Conservation (phyloP, 1,140 invertebrate genomes). For the Drosophila orena region DNA sequence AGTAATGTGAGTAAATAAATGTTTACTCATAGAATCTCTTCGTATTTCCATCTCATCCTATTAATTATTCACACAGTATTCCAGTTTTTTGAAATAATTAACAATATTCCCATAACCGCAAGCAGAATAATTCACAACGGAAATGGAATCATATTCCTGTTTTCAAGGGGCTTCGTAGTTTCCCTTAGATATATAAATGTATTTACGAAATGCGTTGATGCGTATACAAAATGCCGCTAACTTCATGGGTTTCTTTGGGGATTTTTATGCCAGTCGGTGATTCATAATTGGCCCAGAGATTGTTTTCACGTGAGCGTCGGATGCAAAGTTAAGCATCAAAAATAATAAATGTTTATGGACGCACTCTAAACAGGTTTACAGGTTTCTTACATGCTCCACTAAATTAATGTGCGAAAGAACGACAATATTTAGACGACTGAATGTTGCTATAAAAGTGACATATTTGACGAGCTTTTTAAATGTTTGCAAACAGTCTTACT, state of each 20-base stretch:
- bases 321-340: slow-evolving; percentile 25
- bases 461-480: neutral
- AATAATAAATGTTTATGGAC: slow-evolving; percentile 27
- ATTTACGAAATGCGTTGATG: slow-evolving; percentile 36
- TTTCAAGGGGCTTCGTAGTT: slow-evolving; percentile 48
- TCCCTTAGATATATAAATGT: neutral
- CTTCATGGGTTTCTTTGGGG: slow-evolving; percentile 28
- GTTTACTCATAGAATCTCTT: neutral
- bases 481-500: neutral
- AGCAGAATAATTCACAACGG: slow-evolving; percentile 43
- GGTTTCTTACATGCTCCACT: slow-evolving; percentile 20
- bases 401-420: neutral
- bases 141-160: slow-evolving; percentile 45
- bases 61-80: slow-evolving; percentile 10
- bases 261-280: slow-evolving; percentile 37
- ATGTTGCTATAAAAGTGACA: slow-evolving; percentile 6
- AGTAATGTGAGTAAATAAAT: no score
- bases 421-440: neutral
- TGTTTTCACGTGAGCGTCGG: slow-evolving; percentile 23
- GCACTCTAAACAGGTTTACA: slow-evolving; percentile 56
- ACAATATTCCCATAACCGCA: slow-evolving; percentile 13
- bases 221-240: slow-evolving; percentile 13
- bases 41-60: neutral
- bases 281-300: slow-evolving; percentile 35
- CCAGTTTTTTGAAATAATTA: slow-evolving; percentile 19